These are phyloP conservation scores for Galagoides demidoff DNA, from an alignment of 2,797 vertebrate species.

Conservation along the genomic window DNA sequence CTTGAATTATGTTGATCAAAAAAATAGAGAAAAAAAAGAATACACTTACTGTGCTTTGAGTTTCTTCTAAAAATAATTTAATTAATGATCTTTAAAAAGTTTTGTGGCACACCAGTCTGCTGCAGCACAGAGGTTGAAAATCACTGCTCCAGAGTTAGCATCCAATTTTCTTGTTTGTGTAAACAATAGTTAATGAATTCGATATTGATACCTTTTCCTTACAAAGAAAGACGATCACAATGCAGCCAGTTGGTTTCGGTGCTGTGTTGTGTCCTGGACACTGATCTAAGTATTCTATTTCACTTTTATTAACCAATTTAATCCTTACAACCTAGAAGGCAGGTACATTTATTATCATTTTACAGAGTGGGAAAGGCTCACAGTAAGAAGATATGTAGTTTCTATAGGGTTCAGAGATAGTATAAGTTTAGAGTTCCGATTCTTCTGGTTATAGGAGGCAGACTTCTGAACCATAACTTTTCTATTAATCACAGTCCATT, in stretches of 20 bases:
- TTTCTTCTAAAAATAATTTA: no score
- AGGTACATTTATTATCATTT: neutral
- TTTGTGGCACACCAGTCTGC: no score
- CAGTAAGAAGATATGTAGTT: neutral
- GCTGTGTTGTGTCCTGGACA: fast-evolving
- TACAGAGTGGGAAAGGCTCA: neutral
- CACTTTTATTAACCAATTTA: neutral
- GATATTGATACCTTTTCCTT: neutral
- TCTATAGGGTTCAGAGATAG: neutral
- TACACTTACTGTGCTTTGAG: no score
- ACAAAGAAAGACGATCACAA: neutral
- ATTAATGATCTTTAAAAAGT: no score
- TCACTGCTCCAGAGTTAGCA: neutral
- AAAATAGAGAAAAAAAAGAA: no score
- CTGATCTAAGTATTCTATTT: neutral
- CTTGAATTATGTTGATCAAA: no score
- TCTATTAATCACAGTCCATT: neutral
- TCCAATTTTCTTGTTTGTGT: neutral
- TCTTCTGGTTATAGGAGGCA: neutral
- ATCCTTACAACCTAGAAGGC: neutral
- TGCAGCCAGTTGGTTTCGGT: neutral
- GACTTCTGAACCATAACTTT: neutral
- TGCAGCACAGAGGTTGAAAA: no score
- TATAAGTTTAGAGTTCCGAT: neutral
- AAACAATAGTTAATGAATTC: neutral